A percentile compares a stretch with the other conserved stretches of the same genome.
phyloP scores from a whole-genome alignment of 2,797 vertebrate genomes.

The Galago senegalensis region DNA sequence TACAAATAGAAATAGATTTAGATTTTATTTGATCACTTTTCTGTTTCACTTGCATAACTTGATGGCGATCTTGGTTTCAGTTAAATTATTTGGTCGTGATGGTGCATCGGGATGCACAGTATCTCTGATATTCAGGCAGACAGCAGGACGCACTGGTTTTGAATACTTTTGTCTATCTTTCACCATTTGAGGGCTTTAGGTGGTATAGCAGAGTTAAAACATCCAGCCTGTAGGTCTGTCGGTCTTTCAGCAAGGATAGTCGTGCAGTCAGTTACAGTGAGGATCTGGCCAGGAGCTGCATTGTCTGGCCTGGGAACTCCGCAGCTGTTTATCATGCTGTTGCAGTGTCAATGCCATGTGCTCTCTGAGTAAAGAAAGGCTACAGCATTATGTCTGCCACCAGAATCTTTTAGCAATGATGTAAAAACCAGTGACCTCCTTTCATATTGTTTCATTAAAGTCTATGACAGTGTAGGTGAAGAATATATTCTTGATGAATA shows the following conservation, averaged over 20 bases:
- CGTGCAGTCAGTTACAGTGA: slow-evolving; percentile 91
- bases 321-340: slow-evolving; percentile 94
- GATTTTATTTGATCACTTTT: slow-evolving; percentile 49
- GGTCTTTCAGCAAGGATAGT: slow-evolving; percentile 91
- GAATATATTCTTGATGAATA: slow-evolving; percentile 21
- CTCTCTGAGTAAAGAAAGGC: slow-evolving; percentile 83
- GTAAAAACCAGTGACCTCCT: slow-evolving; percentile 73
- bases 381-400: slow-evolving; percentile 83
- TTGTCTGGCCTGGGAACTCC: slow-evolving; percentile 94
- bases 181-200: slow-evolving; percentile 73
- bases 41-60: slow-evolving; percentile 78
- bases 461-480: slow-evolving; percentile 1
- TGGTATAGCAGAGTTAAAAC: slow-evolving; percentile 78
- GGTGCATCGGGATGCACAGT: slow-evolving; percentile 72
- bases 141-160: slow-evolving; percentile 59
- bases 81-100: slow-evolving; percentile 86
- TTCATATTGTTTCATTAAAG: slow-evolving; percentile 62
- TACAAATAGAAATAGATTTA: slow-evolving; percentile 31
- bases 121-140: slow-evolving; percentile 79
- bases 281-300: slow-evolving; percentile 88
- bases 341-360: slow-evolving; percentile 89
- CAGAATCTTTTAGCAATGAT: slow-evolving; percentile 77
- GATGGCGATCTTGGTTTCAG: slow-evolving; percentile 85
- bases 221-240: slow-evolving; percentile 87
- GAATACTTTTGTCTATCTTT: slow-evolving; percentile 80